Conservation (phyloP, 2,113 vertebrate genomes). For the Mormyrus lacerda region DNA sequence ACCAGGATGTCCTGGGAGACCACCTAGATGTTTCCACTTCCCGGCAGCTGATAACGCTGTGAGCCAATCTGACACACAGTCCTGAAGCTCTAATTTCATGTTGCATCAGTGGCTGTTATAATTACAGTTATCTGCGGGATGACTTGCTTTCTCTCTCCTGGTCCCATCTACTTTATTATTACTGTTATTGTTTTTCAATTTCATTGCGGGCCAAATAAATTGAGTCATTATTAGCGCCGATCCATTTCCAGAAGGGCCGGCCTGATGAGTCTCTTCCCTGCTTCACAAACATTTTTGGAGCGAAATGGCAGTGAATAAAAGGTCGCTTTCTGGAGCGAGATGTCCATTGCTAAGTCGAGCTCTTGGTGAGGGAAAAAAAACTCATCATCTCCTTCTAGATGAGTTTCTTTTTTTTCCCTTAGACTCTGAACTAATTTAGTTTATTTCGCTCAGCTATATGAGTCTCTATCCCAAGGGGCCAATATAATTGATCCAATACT, state of each 20-base stretch:
- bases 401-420: background rate
- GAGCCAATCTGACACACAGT: background rate
- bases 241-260: background rate
- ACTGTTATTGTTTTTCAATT: background rate
- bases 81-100: background rate
- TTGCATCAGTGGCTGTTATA: background rate
- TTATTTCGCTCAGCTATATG: background rate
- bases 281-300: slow-evolving; percentile 42
- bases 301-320: slow-evolving; percentile 48
- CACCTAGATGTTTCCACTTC: background rate
- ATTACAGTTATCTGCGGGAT: background rate
- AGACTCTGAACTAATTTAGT: slow-evolving; percentile 15
- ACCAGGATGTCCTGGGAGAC: background rate
- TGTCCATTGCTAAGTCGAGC: slow-evolving; percentile 16
- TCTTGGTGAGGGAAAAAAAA: slow-evolving; percentile 7
- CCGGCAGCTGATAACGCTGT: background rate
- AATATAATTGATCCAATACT: slow-evolving; percentile 8
- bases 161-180: background rate
- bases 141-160: background rate
- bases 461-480: background rate
- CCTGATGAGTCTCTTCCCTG: background rate
- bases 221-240: background rate
- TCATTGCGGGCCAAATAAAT: background rate
- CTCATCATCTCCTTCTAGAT: background rate
- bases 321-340: slow-evolving; percentile 41